phyloP scores from a whole-genome alignment of 2,797 vertebrate genomes.

The Hypotaenidia philippensis region DNA sequence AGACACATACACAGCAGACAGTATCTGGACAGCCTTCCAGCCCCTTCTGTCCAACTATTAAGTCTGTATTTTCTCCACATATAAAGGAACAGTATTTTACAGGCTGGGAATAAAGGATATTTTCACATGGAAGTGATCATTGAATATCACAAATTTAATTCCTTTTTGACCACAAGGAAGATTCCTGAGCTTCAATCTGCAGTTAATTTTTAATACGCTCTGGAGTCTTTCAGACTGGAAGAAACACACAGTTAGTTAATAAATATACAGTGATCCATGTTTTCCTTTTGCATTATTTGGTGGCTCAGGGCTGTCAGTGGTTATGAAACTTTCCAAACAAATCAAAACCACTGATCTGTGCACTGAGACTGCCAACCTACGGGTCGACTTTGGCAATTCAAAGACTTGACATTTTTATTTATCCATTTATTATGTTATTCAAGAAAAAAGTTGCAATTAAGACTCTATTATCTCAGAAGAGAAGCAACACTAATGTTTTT shows the following conservation, averaged over 20 bases:
- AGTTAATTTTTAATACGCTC: neutral
- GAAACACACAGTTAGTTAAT: neutral
- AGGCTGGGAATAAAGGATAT: neutral
- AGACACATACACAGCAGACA: neutral
- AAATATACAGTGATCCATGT: neutral
- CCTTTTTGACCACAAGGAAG: neutral
- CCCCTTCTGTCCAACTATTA: neutral
- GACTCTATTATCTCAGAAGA: neutral
- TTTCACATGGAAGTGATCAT: neutral
- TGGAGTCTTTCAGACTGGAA: neutral
- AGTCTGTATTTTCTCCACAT: neutral
- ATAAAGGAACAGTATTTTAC: neutral
- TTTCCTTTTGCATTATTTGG: neutral
- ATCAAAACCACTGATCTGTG: neutral
- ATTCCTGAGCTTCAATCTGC: neutral
- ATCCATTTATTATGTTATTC: neutral
- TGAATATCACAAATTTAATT: neutral
- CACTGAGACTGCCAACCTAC: neutral
- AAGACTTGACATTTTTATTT: neutral
- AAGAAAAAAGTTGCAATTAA: neutral
- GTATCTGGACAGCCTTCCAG: conserved; percentile 19
- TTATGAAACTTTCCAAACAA: neutral
- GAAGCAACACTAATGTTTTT: neutral
- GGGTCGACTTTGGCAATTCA: neutral
- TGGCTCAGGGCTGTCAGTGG: neutral